phyloP scores from a whole-genome alignment of 2,888 invertebrate species.

The Idaea aversata region DNA sequence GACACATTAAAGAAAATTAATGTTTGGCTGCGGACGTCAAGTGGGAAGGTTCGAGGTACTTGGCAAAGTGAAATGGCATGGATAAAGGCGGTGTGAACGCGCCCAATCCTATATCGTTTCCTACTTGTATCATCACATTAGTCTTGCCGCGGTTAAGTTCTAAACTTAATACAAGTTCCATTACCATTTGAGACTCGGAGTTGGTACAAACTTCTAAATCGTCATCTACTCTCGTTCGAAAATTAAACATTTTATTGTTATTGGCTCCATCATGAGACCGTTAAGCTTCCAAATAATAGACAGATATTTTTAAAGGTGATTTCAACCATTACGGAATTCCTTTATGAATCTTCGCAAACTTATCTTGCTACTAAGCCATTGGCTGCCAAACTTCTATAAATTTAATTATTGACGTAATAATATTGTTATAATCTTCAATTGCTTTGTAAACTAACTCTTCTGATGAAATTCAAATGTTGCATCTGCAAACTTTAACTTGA shows the following conservation, averaged over 20 bases:
- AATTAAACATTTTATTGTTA: constrained; percentile 1
- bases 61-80: constrained; percentile 76
- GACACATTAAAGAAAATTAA: constrained; percentile 81
- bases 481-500: not conserved
- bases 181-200: constrained; percentile 29
- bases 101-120: constrained; percentile 67
- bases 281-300: not conserved
- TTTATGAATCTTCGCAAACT: too few relatives aligned
- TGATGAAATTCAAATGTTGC: not conserved
- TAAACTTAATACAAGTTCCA: constrained; percentile 62
- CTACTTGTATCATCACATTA: constrained; percentile 61
- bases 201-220: not conserved
- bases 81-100: constrained; percentile 61
- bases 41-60: constrained; percentile 67
- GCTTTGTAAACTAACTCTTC: not conserved
- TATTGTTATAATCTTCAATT: constrained; percentile 1
- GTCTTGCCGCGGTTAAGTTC: constrained; percentile 53
- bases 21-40: constrained; percentile 77
- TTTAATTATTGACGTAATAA: not conserved
- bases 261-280: not conserved
- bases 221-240: constrained; percentile 19
- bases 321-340: too few relatives aligned
- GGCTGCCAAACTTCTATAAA: not conserved
- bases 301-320: not conserved
- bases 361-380: too few relatives aligned